Evolutionary conservation across 2,888 invertebrate genomes (phyloP), one percentile per base, ranked within the genome.

Genomic region (Athrips mouffetella): DNA sequence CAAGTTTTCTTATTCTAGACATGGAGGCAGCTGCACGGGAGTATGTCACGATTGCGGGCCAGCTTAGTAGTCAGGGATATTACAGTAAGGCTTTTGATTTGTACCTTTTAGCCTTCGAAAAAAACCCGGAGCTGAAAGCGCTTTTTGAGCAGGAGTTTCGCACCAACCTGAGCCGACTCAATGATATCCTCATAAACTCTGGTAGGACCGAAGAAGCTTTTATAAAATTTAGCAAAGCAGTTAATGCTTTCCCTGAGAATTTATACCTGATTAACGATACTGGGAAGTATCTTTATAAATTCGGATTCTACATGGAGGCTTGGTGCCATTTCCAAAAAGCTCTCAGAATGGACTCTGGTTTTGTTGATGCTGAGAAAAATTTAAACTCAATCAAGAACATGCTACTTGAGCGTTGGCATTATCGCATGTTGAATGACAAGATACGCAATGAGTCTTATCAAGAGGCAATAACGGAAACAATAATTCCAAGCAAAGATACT

Each of bases 371-470:
- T 10, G 91, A 92, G 62, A 91, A 91, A 66, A 93, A 93, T 70
- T 76, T 93, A 13, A 91, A 94, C 67, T 92, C 92, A 54, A 80
- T 93, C 0, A 92, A 91, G 62, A 92, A 93, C 70, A 79, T 91
- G 54, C 78, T 93, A 50, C 90, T 95, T 35, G 93, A 94, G 52
- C 80, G 94, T 45, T 96, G 96, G 95, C 95, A 96, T 73, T 95
- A 92, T 73, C 84, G 93, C 50, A 96, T 96, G 95, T 75, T 96
- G 20, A 96, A 96, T 80, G 95, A 96, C 70, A 82, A 76, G 50
- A 70, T 76, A 13, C 85, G 96, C 35, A 96, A 96, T 77, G 70
- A 85, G 48, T 89, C 91, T 0, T 96, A 92, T 68, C 80, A 83
- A 47, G 70, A 78, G 46, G 95, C 94, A 0, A 92, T 96, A 52